Evolutionary conservation across 2,113 vertebrate species (phyloP), one percentile per base, ranked within the genome.

Genomic region (Rhegmatorhina hoffmannsi): DNA sequence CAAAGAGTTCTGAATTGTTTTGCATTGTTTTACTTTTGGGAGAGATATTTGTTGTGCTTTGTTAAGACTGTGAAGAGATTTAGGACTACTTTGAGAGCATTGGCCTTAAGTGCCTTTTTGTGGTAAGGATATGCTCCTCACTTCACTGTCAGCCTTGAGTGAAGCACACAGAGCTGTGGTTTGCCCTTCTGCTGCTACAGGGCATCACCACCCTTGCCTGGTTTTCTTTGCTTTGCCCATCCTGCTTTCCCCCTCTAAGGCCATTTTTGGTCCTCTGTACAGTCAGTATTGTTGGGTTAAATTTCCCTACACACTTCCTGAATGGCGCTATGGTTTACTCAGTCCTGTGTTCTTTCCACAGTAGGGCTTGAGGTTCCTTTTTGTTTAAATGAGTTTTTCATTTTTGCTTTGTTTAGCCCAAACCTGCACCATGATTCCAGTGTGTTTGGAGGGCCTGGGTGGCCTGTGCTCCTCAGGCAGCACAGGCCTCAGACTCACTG

Each of bases 271-370:
- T 29, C 21, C 9, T 44, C 24, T 68, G 28, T 67, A 72, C 28
- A 33, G 43, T 31, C n/a, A 50, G 13, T 40, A 34, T 44, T 21
- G 31, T 70, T 64, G 63, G 9, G 24, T 73, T 83, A 46, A 17
- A 62, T 78, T 68, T 81, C 11, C 31, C 11, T 59, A 4, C 0
- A 0, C 3, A 0, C 15, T 53, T 90, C 38, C 58, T 56, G 64
- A 28, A 20, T 0, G 2, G 16, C 17, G 2, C 31, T 73, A 19
- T 24, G 14, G 28, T 60, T 82, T 67, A 12, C 19, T 77, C 26
- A 67, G 15, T 47, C 49, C 44, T 31, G n/a, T 21, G 11, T 59
- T 76, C 19, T 77, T 90, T 6, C 52, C 28, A 26, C 5, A 17
- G 17, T 15, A 46, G 0, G 3, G 28, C 34, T 44, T 87, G 47